Base-by-base conservation (phyloP, 2,797 vertebrate species). In the Sebastes diploproa region DNA sequence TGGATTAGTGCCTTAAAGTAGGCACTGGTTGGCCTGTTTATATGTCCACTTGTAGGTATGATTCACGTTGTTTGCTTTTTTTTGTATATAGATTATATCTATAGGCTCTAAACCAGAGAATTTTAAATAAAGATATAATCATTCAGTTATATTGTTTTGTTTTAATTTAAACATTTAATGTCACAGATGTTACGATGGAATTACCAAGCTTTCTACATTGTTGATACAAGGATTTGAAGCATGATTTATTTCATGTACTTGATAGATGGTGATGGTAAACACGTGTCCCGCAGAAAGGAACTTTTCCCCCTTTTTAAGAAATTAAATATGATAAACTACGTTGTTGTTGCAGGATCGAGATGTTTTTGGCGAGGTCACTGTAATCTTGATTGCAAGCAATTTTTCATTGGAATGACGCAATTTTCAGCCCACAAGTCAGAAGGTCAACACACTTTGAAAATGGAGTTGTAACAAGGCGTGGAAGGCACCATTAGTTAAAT, bases 41-140 rank as follows among this genome's bases (percentile, higher is more conserved):
- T 56, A 54, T 79, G 82, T 82, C 50, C 20, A 62, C 42, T 60
- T 83, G 67, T 78, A 23, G 68, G 38, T 81, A 27, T 82, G 66
- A 82, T 81, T 87, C 11, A 36, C 73, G 22, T 84, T 75, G 70
- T 91, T 85, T 83, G 38, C 82, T 88, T 77, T 82, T 80, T 90
- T 65, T 46, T 46, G 69, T 86, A 67, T 66, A 72, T 75, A 86
- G 76, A 83, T 85, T 80, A 22, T 71, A 56, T 83, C 77, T 81
- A 73, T 73, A 86, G 88, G 42, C 72, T 88, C 73, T 80, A 79
- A 86, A 76, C 27, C 42, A 86, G 63, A 87, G 36, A 14, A 72
- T 82, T 86, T 84, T 72, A 89, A 95, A 93, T 94, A 94, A 94
- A 94, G 65, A 79, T 83, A 65, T 84, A 72, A 80, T 87, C 77